phyloP scores from a whole-genome alignment of 2,113 vertebrate species.

The Alethe diademata region DNA sequence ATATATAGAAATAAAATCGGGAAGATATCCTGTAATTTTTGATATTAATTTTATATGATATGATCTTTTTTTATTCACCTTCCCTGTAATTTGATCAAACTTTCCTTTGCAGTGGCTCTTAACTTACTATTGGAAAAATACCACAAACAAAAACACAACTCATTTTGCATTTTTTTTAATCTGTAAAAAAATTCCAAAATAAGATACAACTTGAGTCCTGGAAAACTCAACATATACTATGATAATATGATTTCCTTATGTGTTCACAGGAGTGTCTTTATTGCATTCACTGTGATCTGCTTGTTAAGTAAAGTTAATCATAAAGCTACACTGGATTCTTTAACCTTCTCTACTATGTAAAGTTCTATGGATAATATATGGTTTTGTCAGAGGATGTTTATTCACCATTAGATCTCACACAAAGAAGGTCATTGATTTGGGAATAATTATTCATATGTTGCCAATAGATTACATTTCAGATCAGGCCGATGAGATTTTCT shows the following conservation, averaged over 20 bases:
- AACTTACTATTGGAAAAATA: neutral
- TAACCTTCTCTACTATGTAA: neutral
- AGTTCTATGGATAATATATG: neutral
- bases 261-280: neutral
- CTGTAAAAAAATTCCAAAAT: neutral
- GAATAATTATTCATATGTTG: neutral
- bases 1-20: neutral
- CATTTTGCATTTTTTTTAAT: neutral
- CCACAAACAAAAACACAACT: neutral
- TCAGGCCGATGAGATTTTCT: neutral
- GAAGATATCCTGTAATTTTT: neutral
- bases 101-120: neutral
- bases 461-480: neutral
- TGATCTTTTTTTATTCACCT: neutral
- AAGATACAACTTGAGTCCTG: neutral
- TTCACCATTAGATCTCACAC: neutral
- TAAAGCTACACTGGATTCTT: neutral
- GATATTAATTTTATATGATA: neutral
- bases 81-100: neutral
- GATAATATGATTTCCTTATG: neutral
- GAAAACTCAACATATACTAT: neutral
- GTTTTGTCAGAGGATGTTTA: neutral
- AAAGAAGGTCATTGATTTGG: neutral
- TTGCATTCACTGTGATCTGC: neutral
- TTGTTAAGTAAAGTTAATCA: neutral